Conservation (phyloP, 2,888 invertebrate species). For the Aquatica leii region DNA sequence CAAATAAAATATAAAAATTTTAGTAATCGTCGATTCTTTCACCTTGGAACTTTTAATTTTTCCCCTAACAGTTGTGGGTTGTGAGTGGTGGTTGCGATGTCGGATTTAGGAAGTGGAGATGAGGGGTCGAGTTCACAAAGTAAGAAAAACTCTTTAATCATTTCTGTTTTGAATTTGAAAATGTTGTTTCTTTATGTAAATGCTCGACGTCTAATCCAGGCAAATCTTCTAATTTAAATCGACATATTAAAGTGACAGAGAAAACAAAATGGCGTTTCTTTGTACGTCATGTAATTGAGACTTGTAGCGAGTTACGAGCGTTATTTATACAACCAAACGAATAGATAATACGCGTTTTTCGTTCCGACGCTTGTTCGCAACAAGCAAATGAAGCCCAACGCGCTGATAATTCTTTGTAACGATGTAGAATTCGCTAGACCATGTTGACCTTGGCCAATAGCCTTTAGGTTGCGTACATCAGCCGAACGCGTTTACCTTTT, state of each 20-base stretch:
- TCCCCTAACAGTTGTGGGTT: constrained; percentile 57
- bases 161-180: background rate
- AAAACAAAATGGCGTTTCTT: constrained; percentile 37
- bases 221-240: constrained; percentile 3
- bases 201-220: background rate
- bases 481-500: constrained; percentile 14
- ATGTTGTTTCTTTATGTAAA: background rate
- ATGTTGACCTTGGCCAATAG: constrained; percentile 60
- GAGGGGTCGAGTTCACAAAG: constrained; percentile 82
- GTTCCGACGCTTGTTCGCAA: no score
- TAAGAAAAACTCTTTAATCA: constrained; percentile 66
- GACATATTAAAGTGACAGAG: constrained; percentile 25
- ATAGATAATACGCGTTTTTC: no score
- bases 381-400: background rate
- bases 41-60: constrained; percentile 25
- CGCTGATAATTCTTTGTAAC: constrained; percentile 20
- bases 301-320: no score
- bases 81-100: constrained; percentile 67
- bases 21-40: background rate
- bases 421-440: constrained; percentile 56
- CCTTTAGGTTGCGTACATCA: constrained; percentile 55
- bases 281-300: constrained; percentile 22
- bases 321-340: no score
- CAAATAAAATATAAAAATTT: no score
- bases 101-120: constrained; percentile 83